Base-by-base conservation (phyloP, 2,888 invertebrate genomes). In the Petrolisthes manimaculis region DNA sequence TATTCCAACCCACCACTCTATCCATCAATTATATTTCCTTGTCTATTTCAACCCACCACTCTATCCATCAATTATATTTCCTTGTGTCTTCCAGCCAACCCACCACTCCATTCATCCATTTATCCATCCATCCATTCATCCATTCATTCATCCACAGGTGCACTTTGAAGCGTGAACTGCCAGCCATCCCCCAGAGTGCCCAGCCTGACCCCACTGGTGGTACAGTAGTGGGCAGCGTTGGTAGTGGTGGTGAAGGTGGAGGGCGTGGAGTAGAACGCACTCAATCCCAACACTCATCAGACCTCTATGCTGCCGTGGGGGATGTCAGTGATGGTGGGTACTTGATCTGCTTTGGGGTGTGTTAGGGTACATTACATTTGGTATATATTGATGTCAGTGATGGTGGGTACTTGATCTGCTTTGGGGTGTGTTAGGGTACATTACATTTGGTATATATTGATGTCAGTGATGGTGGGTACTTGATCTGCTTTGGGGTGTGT, bases 141-240 rank as follows among this genome's bases (percentile, higher is more conserved):
- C 56, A 21, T 37, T 8, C 24, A 37, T 81, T 56, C 37, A 12
- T 12, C 12, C 12, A 37, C 82, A 90, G 90, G 75, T 89, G 88
- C 53, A 91, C 91, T 9, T 78, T 89, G 88, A 91, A 91, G 81
- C 67, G 91, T 21, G 91, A 91, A 18, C 80, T 91, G n/a, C 89
- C 91, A 51, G 91, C 91, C 55, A 91, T 91, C 51, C 91, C 91
- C 37, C 80, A 79, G 12, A 89, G 86, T 53, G 86, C 90, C 69
- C 86, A 85, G 51, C 88, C 88, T 9, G 86, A 88, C 24, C 88
- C 85, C 14, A 67, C 53, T 5, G 69, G 37, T 55, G 79, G 55
- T 24, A 21, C 53, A 5, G 18, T 1, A 14, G 61, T 9, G 9
- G 61, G 61, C 18, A 18, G 61, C 9, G 85, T 83, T 56, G 84